Evolutionary conservation across 92 coral and sea anemone genomes (phyloP).

Genomic region (Parazoanthus darwini): DNA sequence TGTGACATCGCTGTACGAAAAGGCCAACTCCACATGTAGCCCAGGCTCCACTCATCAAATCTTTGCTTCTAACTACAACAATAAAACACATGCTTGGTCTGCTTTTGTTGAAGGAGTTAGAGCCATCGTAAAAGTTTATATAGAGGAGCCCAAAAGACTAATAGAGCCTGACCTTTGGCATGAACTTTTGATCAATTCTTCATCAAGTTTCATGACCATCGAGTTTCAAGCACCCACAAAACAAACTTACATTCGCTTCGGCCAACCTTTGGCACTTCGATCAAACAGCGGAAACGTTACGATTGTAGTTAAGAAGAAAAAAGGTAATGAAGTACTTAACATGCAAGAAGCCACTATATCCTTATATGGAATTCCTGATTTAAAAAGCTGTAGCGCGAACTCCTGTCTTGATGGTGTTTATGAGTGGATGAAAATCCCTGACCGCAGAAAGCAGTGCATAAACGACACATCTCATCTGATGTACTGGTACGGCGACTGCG

Average conservation of each 20-base stretch:
- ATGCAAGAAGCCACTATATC: not conserved
- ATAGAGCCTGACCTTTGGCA: not conserved
- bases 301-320: not conserved
- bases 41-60: not conserved
- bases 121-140: not conserved
- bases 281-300: conserved; percentile 5
- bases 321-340: not conserved
- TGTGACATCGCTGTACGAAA: not conserved
- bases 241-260: not conserved
- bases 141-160: not conserved
- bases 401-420: conserved; percentile 18
- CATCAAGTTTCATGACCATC: not conserved
- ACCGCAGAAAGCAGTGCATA: not conserved
- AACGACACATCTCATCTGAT: not conserved
- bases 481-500: not conserved
- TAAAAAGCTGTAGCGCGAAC: conserved; percentile 7
- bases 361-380: not conserved
- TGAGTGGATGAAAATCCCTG: not conserved
- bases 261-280: not conserved
- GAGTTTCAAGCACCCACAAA: not conserved
- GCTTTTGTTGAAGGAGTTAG: not conserved
- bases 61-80: not conserved
- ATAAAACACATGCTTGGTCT: not conserved
- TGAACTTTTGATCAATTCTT: not conserved
- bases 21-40: not conserved